Evolutionary conservation across 1,140 invertebrate species (phyloP).

Genomic region (Cyrtorhinus lividipennis): DNA sequence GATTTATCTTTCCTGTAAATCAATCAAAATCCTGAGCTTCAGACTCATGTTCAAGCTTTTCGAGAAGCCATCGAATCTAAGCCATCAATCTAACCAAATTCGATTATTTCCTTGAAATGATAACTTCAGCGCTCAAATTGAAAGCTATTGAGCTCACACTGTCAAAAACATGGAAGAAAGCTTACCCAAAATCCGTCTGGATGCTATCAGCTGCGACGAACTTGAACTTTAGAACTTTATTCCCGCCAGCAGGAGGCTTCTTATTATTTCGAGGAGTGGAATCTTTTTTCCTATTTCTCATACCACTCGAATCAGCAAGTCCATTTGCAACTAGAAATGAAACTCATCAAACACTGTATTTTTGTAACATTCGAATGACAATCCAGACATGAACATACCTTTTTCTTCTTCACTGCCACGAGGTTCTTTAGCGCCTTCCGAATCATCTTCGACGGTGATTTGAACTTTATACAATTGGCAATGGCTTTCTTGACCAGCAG

Average conservation of each 20-base stretch:
- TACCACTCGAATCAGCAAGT: slow-evolving; percentile 1
- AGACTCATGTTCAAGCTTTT: too few species aligned
- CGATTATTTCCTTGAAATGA: too few species aligned
- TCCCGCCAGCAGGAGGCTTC: slow-evolving; percentile 18
- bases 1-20: slow-evolving; percentile 30
- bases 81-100: too few species aligned
- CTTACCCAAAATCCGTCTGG: slow-evolving; percentile 62
- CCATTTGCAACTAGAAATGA: slow-evolving; percentile 18
- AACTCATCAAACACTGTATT: too few species aligned
- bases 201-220: slow-evolving; percentile 58
- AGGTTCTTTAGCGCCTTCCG: too few species aligned
- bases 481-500: slow-evolving; percentile 79
- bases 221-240: slow-evolving; percentile 44
- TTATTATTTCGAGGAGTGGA: slow-evolving; percentile 30
- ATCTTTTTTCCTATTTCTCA: slow-evolving; percentile 27
- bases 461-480: slow-evolving; percentile 72
- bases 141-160: too few species aligned
- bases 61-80: too few species aligned
- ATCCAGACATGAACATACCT: too few species aligned
- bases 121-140: too few species aligned
- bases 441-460: slow-evolving; percentile 22
- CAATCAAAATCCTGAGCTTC: slow-evolving; percentile 16
- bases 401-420: too few species aligned
- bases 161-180: too few species aligned
- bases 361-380: too few species aligned